Evolutionary conservation across 2,888 invertebrate genomes (phyloP), one percentile per base, ranked within the genome.

Genomic region (Campoplex capitator): DNA sequence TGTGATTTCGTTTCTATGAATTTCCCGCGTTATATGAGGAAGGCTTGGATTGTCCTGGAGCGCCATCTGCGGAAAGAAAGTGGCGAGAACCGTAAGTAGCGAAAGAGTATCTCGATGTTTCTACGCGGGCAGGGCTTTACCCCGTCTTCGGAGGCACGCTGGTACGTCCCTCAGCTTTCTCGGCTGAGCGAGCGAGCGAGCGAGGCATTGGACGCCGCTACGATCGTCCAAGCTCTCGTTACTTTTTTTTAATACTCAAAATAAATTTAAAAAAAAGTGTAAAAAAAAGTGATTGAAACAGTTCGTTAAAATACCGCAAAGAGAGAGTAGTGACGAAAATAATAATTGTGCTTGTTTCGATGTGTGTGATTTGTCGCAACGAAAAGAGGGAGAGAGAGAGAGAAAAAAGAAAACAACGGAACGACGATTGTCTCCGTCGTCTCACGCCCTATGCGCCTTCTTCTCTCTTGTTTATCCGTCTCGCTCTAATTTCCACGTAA

Each of bases 11-110:
- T 51, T 35, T 67, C 38, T 71, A 76, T 32, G 32, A 82, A 85
- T 82, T 82, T 85, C 81, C 73, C 85, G 85, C 82, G 51, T 9
- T 35, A 51, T 42, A 16, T 42, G 4, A 32, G 13, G 4, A 7
- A 32, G 16, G 32, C 32, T 32, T 32, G 51, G 3, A 51, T 51
- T 51, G 62, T 16, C 23, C n/a, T 16, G 42, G 67, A 74, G 82
- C 85, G 67, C 77, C 74, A 82, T 85, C 85, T 85, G 8, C 35
- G 13, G 45, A 6, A 4, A 70, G 42, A 70, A n/a, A 70, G n/a
- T 48, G 13, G 45, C 70, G 11, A n/a, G 45, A 62, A 16, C 13
- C 4, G 6, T 11, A 4, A 45, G n/a, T 35, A 8, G 18, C 65
- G 18, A 65, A 70, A 42, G 48, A 70, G 45, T 70, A 45, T 48